Base-by-base conservation (phyloP, 2,113 vertebrate species). In the Odontesthes bonariensis region DNA sequence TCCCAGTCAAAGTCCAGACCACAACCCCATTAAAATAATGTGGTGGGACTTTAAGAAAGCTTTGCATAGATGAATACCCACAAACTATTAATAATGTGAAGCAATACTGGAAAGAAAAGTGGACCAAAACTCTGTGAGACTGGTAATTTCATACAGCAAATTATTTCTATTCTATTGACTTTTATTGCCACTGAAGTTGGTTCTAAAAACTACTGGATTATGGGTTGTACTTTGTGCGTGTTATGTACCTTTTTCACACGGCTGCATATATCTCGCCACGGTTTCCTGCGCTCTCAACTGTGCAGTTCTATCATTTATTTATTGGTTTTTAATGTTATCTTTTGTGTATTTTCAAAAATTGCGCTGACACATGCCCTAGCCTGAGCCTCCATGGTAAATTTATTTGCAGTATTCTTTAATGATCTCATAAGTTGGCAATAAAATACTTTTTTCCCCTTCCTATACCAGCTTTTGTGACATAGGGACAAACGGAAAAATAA, bases 361-460 rank as follows among this genome's bases (percentile, higher is more conserved):
- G 40, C 69, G 32, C 22, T 74, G 42, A 66, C n/a, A 40, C 23
- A 31, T 11, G 8, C 12, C 33, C 27, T 33, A 17, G 44, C 11
- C 27, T 19, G 57, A 53, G 14, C 8, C 13, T 32, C 31, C 14
- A 53, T 22, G 49, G 59, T 27, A 67, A 79, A 71, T 52, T 5
- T 22, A 38, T 63, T 62, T 75, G 11, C 66, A 35, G 17, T 67
- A 74, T 73, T 72, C 52, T 71, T 76, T 68, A 33, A 40, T 42
- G 57, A 64, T 38, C 22, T 75, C n/a, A 51, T 8, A 60, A 70
- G 27, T 22, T 57, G 62, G 20, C 22, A 8, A 5, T 38, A 46
- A 42, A 70, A 3, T 4, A 17, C 72, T 75, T n/a, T 10, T 8
- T 54, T 68, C 56, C 35, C 19, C 42, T 23, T 16, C 1, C 5